Percentiles rank a stretch among this genome's conserved stretches.
These are phyloP conservation scores for Cladopsammia gracilis DNA, from an alignment of 64 coral and sea anemone species.

Conservation along the genomic window DNA sequence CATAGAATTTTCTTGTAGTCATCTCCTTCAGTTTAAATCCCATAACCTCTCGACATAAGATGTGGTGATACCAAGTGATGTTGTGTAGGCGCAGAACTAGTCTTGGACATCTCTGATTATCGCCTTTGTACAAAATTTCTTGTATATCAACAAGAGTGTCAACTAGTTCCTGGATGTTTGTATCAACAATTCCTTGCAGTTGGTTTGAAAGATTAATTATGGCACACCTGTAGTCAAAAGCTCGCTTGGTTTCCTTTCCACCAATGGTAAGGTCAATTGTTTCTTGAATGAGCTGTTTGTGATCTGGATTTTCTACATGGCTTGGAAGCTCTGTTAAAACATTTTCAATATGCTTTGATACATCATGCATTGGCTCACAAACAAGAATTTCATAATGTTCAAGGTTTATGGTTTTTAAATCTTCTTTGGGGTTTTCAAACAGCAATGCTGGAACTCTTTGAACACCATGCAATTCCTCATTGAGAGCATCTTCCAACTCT, in stretches of 20 bases:
- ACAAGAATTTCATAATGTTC: constrained; percentile 32
- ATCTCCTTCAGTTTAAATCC: constrained; percentile 30
- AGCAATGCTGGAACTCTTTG: too few relatives aligned
- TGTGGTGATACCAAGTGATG: constrained; percentile 23
- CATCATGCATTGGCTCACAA: constrained; percentile 62
- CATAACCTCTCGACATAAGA: constrained; percentile 22
- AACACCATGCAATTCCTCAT: neutral
- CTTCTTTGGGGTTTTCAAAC: neutral
- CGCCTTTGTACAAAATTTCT: constrained; percentile 16
- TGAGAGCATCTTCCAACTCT: neutral
- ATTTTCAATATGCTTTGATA: constrained; percentile 51
- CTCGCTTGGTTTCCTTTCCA: constrained; percentile 62
- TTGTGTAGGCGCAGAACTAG: constrained; percentile 53
- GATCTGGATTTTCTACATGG: constrained; percentile 12
- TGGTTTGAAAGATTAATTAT: neutral
- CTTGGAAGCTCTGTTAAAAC: constrained; percentile 39
- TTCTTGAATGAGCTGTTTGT: constrained; percentile 4
- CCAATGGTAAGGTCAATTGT: neutral
- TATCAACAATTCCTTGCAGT: constrained; percentile 8
- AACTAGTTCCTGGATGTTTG: neutral
- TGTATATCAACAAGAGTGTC: constrained; percentile 67
- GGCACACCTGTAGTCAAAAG: constrained; percentile 7
- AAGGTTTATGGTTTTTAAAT: neutral
- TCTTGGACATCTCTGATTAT: constrained; percentile 21
- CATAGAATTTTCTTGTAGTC: constrained; percentile 75